Evolutionary conservation across 2,113 vertebrate genomes (phyloP).

Genomic region (Tylochromis polylepis): DNA sequence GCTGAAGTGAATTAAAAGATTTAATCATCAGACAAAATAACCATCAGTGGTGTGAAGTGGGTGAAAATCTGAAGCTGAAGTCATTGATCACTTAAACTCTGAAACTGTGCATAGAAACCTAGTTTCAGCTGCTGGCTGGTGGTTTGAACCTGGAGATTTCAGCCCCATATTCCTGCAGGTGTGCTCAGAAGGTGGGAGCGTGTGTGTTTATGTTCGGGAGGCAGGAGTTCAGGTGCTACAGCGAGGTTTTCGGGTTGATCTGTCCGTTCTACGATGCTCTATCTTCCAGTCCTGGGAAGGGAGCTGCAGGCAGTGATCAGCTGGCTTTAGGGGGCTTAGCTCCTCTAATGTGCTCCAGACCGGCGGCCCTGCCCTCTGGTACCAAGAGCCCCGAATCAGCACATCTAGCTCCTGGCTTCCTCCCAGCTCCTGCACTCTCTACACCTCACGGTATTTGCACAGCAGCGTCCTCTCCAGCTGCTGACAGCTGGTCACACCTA

Average conservation of each 20-base stretch:
- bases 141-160: background rate
- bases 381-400: slow-evolving; percentile 25
- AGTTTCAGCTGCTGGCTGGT: background rate
- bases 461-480: slow-evolving; percentile 13
- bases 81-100: background rate
- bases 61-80: background rate
- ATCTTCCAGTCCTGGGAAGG: slow-evolving; percentile 28
- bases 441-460: slow-evolving; percentile 21
- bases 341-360: slow-evolving; percentile 58
- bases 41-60: background rate
- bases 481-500: background rate
- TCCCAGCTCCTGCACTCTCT: slow-evolving; percentile 1
- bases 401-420: slow-evolving; percentile 22
- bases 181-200: background rate
- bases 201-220: background rate
- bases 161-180: background rate
- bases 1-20: background rate
- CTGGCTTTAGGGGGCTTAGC: slow-evolving; percentile 38
- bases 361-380: background rate
- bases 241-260: background rate
- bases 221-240: background rate
- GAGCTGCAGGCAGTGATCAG: background rate
- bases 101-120: background rate
- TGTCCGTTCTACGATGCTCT: slow-evolving; percentile 6
- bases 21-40: background rate